Percentiles rank a stretch among this genome's conserved stretches.
Conservation (phyloP, 2,888 invertebrate genomes). For the Drosophila ezoana region DNA sequence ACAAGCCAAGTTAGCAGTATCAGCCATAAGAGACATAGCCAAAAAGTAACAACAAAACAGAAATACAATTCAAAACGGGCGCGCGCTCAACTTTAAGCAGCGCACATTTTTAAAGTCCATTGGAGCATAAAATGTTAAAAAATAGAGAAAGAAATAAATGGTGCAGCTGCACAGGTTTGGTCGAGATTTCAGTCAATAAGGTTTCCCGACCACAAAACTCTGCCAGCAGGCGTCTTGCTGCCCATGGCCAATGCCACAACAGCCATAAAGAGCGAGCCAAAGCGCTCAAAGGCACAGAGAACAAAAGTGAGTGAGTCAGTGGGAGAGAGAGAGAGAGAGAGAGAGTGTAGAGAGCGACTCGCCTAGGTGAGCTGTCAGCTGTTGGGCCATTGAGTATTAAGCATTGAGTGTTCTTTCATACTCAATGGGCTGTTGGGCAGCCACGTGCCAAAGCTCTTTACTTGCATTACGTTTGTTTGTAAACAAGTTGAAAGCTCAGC, state of each 20-base stretch:
- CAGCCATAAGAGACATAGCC: constrained; percentile 23
- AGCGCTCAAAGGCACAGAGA: constrained; percentile 47
- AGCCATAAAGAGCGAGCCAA: constrained; percentile 29
- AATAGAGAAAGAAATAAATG: constrained; percentile 1
- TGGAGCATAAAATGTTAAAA: constrained; percentile 65
- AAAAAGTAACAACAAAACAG: constrained; percentile 16
- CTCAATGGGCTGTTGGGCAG: neutral
- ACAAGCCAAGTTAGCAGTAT: constrained; percentile 36
- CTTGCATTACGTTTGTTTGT: constrained; percentile 54
- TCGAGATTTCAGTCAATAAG: constrained; percentile 43
- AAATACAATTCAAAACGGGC: constrained; percentile 50
- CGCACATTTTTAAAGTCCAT: constrained; percentile 63
- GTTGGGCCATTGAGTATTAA: constrained; percentile 2
- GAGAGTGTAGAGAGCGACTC: neutral
- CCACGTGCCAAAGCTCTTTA: constrained; percentile 56
- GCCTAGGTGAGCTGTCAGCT: constrained; percentile 29
- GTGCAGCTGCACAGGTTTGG: constrained; percentile 22
- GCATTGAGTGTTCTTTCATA: neutral
- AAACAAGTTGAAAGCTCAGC: constrained; percentile 68
- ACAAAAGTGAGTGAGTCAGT: neutral
- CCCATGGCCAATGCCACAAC: constrained; percentile 42
- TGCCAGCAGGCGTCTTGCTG: constrained; percentile 18
- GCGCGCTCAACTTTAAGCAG: constrained; percentile 52
- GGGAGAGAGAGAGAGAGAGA: neutral
- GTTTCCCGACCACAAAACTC: constrained; percentile 43